Evolutionary conservation across 2,888 invertebrate genomes (phyloP).

Genomic region (Tenodera sinensis): DNA sequence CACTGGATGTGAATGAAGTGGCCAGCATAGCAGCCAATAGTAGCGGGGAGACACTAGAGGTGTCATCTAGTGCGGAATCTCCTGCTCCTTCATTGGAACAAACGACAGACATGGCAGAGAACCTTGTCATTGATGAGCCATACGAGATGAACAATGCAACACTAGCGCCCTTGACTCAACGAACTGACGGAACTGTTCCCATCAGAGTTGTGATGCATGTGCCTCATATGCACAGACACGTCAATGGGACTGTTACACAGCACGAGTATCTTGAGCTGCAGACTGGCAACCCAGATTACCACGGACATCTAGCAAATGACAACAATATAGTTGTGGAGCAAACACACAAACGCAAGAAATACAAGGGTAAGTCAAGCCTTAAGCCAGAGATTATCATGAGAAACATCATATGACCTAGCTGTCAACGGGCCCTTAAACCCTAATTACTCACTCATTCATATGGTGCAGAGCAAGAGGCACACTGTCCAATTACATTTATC

Average conservation of each 20-base stretch:
- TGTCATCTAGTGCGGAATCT: background rate
- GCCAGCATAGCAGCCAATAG: background rate
- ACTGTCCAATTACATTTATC: too few species aligned
- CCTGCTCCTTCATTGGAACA: background rate
- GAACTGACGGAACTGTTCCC: slow-evolving; percentile 33
- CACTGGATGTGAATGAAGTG: background rate
- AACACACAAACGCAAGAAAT: background rate
- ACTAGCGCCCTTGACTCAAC: background rate
- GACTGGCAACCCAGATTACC: slow-evolving; percentile 36
- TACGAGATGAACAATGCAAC: too few species aligned
- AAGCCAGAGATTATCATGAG: too few species aligned
- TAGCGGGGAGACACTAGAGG: background rate
- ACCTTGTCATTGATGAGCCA: too few species aligned
- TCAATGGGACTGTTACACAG: slow-evolving; percentile 25
- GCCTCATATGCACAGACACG: slow-evolving; percentile 40
- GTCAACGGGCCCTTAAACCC: too few species aligned
- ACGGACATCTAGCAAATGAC: slow-evolving; percentile 37
- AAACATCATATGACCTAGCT: too few species aligned
- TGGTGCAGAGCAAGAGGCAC: too few species aligned
- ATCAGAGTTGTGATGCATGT: slow-evolving; percentile 41
- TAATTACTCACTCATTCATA: too few species aligned
- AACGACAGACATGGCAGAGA: background rate
- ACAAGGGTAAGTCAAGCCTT: background rate
- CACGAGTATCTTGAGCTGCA: slow-evolving; percentile 40
- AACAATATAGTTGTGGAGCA: background rate